These are phyloP conservation scores for Diplazon laetatorius DNA, from an alignment of 2,888 invertebrate genomes.

Conservation along the genomic window DNA sequence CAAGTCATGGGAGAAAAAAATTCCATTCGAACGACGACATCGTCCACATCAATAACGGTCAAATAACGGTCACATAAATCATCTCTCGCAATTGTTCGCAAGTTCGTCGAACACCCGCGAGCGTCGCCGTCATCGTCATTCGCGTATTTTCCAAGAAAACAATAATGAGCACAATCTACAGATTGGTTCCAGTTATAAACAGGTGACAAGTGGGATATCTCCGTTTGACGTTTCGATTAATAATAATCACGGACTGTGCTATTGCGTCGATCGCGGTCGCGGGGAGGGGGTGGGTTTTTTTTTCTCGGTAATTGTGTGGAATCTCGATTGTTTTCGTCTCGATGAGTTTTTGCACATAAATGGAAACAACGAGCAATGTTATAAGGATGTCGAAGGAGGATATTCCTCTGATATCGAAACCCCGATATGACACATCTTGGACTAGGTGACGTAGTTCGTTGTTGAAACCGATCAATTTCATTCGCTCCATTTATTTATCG, in stretches of 20 bases:
- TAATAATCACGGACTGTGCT: not conserved
- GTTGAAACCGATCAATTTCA: slow-evolving; percentile 54
- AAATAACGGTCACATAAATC: too few relatives aligned
- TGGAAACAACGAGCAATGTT: slow-evolving; percentile 83
- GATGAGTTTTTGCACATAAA: slow-evolving; percentile 68
- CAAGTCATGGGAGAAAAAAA: too few relatives aligned
- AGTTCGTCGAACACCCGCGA: not conserved
- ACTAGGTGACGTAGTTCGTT: slow-evolving; percentile 84
- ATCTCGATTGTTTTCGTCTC: slow-evolving; percentile 36
- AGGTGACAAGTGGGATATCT: slow-evolving; percentile 14
- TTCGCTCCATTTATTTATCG: slow-evolving; percentile 20
- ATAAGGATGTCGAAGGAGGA: slow-evolving; percentile 86
- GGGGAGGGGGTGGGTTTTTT: too few relatives aligned
- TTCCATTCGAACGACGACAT: too few relatives aligned
- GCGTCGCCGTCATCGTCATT: slow-evolving; percentile 1
- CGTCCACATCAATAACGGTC: too few relatives aligned
- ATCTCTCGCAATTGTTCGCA: not conserved
- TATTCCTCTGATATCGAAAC: slow-evolving; percentile 88
- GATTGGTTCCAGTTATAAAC: slow-evolving; percentile 21
- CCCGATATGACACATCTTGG: slow-evolving; percentile 85
- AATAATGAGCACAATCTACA: slow-evolving; percentile 20
- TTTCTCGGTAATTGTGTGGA: not conserved
- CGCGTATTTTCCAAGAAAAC: slow-evolving; percentile 21
- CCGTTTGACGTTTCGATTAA: slow-evolving; percentile 23
- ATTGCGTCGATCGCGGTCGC: not conserved